phyloP scores from a whole-genome alignment of 2,113 vertebrate species.

The Promerops cafer region DNA sequence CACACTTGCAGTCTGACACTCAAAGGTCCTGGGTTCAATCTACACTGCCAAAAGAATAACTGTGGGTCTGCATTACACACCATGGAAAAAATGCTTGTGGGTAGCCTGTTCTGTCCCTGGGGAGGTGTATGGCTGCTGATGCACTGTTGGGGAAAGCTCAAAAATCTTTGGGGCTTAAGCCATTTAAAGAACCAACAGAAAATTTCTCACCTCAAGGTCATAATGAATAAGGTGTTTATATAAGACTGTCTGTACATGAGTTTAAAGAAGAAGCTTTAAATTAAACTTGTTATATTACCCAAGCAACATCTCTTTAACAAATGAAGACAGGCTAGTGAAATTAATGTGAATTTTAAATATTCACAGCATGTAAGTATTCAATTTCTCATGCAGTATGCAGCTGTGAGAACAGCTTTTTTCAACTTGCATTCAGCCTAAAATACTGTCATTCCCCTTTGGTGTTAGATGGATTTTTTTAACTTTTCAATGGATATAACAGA shows the following conservation, averaged over 20 bases:
- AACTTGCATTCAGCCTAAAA: neutral
- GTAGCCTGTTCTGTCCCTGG: neutral
- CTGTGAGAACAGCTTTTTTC: neutral
- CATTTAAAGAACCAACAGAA: neutral
- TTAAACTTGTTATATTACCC: neutral
- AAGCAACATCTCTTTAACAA: neutral
- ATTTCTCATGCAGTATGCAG: neutral
- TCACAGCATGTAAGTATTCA: neutral
- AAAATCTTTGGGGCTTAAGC: neutral
- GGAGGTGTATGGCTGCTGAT: neutral
- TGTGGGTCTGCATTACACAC: neutral
- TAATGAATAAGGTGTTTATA: neutral
- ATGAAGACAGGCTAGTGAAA: neutral
- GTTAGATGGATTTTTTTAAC: neutral
- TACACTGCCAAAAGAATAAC: neutral
- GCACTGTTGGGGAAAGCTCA: neutral
- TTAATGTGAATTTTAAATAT: neutral
- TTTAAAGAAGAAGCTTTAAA: neutral
- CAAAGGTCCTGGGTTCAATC: neutral
- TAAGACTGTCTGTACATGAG: neutral
- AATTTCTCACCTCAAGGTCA: neutral
- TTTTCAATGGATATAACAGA: neutral
- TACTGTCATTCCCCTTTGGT: neutral
- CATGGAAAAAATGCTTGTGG: neutral
- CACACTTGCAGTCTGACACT: neutral